Conservation (phyloP, 2,888 invertebrate genomes). For the Netelia virgata region DNA sequence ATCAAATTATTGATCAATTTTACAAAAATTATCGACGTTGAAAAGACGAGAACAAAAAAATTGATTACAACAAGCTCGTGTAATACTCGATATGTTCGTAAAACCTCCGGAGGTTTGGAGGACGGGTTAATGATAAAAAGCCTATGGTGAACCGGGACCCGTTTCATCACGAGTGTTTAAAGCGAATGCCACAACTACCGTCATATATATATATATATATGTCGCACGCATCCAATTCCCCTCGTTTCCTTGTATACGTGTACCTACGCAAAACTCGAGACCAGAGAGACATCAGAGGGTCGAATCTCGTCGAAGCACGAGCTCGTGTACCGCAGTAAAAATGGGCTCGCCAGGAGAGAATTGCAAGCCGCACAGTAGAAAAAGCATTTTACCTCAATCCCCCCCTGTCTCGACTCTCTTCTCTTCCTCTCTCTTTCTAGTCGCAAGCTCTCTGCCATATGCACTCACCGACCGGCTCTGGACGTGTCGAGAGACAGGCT, state of each 20-base stretch:
- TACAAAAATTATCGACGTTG: too few species aligned
- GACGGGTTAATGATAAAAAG: constrained; percentile 28
- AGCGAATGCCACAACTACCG: constrained; percentile 30
- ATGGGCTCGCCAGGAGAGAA: constrained; percentile 59
- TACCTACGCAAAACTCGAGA: constrained; percentile 21
- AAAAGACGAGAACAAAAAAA: too few species aligned
- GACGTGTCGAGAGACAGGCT: constrained; percentile 17
- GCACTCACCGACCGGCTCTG: constrained; percentile 47
- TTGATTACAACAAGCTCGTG: too few species aligned
- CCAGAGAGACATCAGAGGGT: constrained; percentile 76
- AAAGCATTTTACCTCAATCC: constrained; percentile 53
- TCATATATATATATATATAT: not conserved
- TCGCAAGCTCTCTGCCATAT: constrained; percentile 41
- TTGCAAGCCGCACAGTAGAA: constrained; percentile 56
- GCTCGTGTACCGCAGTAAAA: constrained; percentile 47
- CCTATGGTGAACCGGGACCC: constrained; percentile 31
- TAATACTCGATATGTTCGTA: too few species aligned
- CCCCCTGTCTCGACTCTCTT: not conserved
- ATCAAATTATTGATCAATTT: too few species aligned
- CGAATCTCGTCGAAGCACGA: constrained; percentile 74
- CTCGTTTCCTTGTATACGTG: not conserved
- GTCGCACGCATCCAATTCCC: not conserved
- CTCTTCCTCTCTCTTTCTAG: constrained; percentile 42
- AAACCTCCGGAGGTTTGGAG: not conserved
- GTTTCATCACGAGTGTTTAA: constrained; percentile 51